Evolutionary conservation across 2,888 invertebrate species (phyloP).

Genomic region (Campaea margaritaria): DNA sequence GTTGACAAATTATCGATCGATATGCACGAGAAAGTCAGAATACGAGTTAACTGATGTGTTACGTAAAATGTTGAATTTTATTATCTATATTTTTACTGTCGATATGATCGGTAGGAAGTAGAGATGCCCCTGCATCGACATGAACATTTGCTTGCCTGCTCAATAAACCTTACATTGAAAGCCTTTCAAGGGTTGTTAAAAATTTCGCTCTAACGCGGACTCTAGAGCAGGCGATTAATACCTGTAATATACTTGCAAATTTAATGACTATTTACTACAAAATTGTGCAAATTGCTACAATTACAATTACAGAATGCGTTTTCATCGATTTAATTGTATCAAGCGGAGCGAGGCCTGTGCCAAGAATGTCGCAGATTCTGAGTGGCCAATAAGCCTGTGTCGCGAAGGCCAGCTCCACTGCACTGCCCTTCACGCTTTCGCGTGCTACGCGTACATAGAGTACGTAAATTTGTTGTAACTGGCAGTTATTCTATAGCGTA

Average conservation of each 20-base stretch:
- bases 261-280: too few species aligned
- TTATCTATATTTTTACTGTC: neutral
- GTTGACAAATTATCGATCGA: neutral
- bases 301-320: conserved; percentile 3
- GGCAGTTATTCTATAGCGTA: conserved; percentile 13
- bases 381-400: conserved; percentile 26
- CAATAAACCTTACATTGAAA: too few species aligned
- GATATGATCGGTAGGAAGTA: too few species aligned
- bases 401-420: conserved; percentile 44
- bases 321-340: conserved; percentile 25
- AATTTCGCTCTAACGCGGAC: too few species aligned
- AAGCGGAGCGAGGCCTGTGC: conserved; percentile 33
- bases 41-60: neutral
- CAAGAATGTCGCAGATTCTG: conserved; percentile 38
- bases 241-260: too few species aligned
- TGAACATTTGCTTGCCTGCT: too few species aligned
- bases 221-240: too few species aligned
- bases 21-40: neutral
- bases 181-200: too few species aligned
- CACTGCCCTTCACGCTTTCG: conserved; percentile 75
- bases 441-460: conserved; percentile 42
- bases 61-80: neutral
- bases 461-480: conserved; percentile 1
- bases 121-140: too few species aligned
- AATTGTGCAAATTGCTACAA: neutral